Conservation (phyloP, 2,888 invertebrate species). For the Standfussiana lucernea region DNA sequence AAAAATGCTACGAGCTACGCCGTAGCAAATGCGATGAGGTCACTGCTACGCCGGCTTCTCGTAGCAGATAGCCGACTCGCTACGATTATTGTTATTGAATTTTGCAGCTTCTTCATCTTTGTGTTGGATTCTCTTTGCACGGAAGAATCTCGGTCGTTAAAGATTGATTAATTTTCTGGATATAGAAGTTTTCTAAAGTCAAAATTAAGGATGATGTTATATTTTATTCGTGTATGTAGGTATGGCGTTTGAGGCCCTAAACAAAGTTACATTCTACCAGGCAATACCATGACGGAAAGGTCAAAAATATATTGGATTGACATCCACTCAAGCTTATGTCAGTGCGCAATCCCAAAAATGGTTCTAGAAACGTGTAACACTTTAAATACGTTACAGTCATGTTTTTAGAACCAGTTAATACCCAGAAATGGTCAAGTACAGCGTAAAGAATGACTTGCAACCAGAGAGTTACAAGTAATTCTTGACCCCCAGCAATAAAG, state of each 20-base stretch:
- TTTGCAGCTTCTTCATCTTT: neutral
- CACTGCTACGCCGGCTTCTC: slow-evolving; percentile 30
- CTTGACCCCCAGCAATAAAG: neutral
- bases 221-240: neutral
- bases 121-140: no score
- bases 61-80: slow-evolving; percentile 16
- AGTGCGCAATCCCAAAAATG: neutral
- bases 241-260: neutral
- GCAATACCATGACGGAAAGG: neutral
- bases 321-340: neutral
- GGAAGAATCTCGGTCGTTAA: neutral
- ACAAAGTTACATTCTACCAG: neutral
- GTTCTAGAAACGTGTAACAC: neutral
- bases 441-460: neutral
- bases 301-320: neutral
- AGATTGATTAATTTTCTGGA: slow-evolving; percentile 9
- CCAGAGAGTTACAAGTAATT: neutral
- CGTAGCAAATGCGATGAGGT: slow-evolving; percentile 40
- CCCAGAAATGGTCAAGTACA: neutral
- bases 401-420: no score
- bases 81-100: slow-evolving; percentile 42
- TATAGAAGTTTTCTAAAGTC: neutral
- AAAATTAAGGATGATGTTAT: neutral
- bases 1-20: slow-evolving; percentile 41
- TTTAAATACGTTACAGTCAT: no score